Evolutionary conservation across 1,140 invertebrate genomes (phyloP).

Genomic region (Camponotus vicinus): DNA sequence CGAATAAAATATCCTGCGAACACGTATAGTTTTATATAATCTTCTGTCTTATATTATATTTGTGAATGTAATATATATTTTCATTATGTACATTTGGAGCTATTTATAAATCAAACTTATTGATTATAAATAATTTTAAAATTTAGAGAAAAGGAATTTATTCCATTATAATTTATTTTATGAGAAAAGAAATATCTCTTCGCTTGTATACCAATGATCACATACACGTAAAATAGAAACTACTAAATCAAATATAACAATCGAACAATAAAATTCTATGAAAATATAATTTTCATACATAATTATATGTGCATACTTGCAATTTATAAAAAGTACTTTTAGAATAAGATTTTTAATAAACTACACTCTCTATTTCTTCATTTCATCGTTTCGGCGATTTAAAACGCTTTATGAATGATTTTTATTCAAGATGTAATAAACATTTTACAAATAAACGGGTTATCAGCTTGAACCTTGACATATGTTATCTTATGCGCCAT

Average conservation of each 20-base stretch:
- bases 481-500: conserved; percentile 71
- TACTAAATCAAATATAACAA: too few species aligned
- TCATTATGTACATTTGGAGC: background rate
- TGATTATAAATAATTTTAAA: conserved; percentile 8
- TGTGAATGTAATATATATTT: background rate
- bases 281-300: background rate
- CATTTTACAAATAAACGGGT: conserved; percentile 40
- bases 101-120: background rate
- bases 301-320: conserved; percentile 22
- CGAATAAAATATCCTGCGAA: conserved; percentile 1
- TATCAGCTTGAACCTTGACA: conserved; percentile 75
- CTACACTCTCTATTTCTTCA: background rate
- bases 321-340: background rate
- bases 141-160: background rate
- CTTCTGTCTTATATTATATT: background rate
- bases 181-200: background rate
- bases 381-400: background rate
- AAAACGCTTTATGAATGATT: conserved; percentile 20
- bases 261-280: background rate
- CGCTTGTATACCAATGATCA: background rate
- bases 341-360: background rate
- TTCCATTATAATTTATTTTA: background rate
- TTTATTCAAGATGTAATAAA: conserved; percentile 21
- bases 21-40: conserved; percentile 1
- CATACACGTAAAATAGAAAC: too few species aligned